phyloP scores from a whole-genome alignment of 2,888 invertebrate species.

The Erpobdella octoculata region DNA sequence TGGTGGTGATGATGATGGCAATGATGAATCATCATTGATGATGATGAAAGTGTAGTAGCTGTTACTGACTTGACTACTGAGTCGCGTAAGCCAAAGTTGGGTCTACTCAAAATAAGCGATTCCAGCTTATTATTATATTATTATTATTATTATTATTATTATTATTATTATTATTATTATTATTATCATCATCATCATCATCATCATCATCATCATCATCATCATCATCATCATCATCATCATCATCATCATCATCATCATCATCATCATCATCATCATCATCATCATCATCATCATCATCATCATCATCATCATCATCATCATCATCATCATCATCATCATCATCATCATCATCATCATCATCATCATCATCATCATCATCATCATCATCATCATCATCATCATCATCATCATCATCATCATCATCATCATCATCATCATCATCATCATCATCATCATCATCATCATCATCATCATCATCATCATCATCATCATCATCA shows the following conservation, averaged over 20 bases:
- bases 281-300: neutral
- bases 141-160: neutral
- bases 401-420: conserved; percentile 24
- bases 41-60: neutral
- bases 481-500: conserved; percentile 17
- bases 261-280: conserved; percentile 3
- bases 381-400: conserved; percentile 22
- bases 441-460: conserved; percentile 23
- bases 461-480: conserved; percentile 25
- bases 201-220: conserved; percentile 24
- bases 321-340: conserved; percentile 8
- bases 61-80: too few species aligned
- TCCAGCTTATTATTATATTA: neutral
- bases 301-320: neutral
- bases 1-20: conserved; percentile 22
- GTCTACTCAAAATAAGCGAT: too few species aligned
- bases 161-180: neutral
- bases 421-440: conserved; percentile 24
- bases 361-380: conserved; percentile 26
- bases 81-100: too few species aligned
- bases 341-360: conserved; percentile 22
- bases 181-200: neutral
- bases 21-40: neutral
- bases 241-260: conserved; percentile 25
- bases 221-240: conserved; percentile 22